Evolutionary conservation across 2,113 vertebrate species (phyloP), one percentile per base, ranked within the genome.

Genomic region (Chloropsis hardwickii): DNA sequence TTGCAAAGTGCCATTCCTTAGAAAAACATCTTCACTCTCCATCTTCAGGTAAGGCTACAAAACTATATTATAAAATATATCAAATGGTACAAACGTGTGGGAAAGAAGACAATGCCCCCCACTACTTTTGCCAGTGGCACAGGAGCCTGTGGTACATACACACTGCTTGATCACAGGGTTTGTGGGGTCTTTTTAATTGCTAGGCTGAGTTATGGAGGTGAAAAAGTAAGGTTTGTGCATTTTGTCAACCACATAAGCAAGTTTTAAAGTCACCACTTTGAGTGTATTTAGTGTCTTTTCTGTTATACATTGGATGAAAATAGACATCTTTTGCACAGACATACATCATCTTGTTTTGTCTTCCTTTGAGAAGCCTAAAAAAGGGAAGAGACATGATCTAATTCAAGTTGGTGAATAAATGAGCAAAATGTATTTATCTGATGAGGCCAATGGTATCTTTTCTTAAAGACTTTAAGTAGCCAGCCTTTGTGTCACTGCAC

Each of bases 381-480:
- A 86, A 67, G 45, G 39, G 42, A 51, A 45, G 25, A 57, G 12
- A 39, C 1, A 6, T 2, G 2, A 35, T 74, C 22, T 56, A 5
- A 67, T 62, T 51, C 13, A 66, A 81, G 12, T 29, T 5, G 29
- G 20, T 88, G 40, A 74, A 69, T 51, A 79, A 80, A 88, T 0
- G 0, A 4, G 5, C 48, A 79, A 86, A 86, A 80, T 76, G 29
- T 2, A 64, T 28, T 53, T 86, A 28, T 40, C 57, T 88, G 56
- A 53, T 0, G 4, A 71, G 51, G 31, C 39, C 42, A 58, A 3
- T 6, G 1, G 5, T 44, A 50, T 82, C 42, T 89, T 81, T 95
- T 77, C 45, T 12, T 51, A 31, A 85, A 81, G 89, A 47, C 37
- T 86, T 62, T 71, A 82, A 92, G 56, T 91, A 94, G 91, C 64